These are phyloP conservation scores for Cyprinodon diabolis DNA, from an alignment of 2,797 vertebrate genomes.

Conservation along the genomic window DNA sequence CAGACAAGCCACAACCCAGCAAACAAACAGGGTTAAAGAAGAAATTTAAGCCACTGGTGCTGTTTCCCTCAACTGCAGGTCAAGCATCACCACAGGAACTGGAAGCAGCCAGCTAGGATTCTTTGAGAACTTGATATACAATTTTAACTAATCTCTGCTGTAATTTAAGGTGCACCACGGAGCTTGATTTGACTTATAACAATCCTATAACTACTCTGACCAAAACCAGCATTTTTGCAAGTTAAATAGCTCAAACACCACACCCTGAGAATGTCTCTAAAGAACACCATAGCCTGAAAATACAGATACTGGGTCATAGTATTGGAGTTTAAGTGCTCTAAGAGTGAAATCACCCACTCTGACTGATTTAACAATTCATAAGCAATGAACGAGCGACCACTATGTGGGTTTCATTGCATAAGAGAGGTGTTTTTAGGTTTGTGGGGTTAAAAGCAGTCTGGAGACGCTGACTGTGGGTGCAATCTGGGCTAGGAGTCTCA, in stretches of 20 bases:
- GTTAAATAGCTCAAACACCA: constrained; percentile 51
- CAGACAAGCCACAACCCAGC: constrained; percentile 17
- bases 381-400: constrained; percentile 56
- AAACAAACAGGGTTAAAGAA: constrained; percentile 48
- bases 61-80: constrained; percentile 45
- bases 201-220: constrained; percentile 56
- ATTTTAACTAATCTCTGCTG: constrained; percentile 26
- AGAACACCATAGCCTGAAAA: constrained; percentile 38
- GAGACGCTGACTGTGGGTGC: constrained; percentile 30
- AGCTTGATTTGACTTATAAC: constrained; percentile 29
- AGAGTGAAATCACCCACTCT: constrained; percentile 43
- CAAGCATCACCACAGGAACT: constrained; percentile 31
- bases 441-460: constrained; percentile 33
- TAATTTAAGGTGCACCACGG: constrained; percentile 36
- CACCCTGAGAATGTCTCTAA: constrained; percentile 44
- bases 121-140: constrained; percentile 30
- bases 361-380: constrained; percentile 58
- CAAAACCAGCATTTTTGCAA: constrained; percentile 29
- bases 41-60: constrained; percentile 55
- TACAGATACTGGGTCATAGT: constrained; percentile 28
- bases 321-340: constrained; percentile 41
- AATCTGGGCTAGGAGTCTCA: constrained; percentile 22
- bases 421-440: constrained; percentile 29
- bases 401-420: constrained; percentile 35
- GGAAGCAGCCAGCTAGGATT: constrained; percentile 42